Conservation (phyloP, 1,140 invertebrate genomes). For the Trinorchestia longiramus region DNA sequence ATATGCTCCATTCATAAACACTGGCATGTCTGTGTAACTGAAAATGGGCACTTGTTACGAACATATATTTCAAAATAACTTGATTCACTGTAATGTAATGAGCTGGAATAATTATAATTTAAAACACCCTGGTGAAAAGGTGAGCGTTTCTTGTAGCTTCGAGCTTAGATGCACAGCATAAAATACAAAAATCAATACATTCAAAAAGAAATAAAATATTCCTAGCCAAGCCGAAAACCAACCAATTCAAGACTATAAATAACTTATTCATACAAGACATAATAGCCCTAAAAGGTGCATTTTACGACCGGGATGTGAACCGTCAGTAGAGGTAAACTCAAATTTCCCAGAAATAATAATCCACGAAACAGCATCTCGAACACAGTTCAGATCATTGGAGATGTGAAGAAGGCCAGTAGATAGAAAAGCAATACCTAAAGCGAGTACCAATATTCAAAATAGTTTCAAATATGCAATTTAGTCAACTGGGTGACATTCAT, state of each 20-base stretch:
- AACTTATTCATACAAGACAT: not conserved
- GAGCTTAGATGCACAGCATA: not conserved
- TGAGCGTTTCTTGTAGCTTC: not conserved
- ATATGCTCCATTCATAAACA: no score
- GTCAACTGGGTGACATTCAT: not conserved
- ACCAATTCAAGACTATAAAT: not conserved
- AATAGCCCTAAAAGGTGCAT: not conserved
- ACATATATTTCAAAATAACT: no score
- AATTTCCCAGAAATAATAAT: not conserved
- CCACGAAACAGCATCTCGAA: not conserved
- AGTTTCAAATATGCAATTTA: not conserved
- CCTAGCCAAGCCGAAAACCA: not conserved
- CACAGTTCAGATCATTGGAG: not conserved
- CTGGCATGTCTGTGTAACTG: no score
- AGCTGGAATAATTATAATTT: not conserved
- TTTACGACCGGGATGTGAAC: not conserved
- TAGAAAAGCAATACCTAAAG: not conserved
- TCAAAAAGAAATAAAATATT: not conserved
- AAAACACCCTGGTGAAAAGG: not conserved
- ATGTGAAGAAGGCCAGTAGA: not conserved
- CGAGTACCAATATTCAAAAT: not conserved
- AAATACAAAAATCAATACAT: not conserved
- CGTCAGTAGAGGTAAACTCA: not conserved
- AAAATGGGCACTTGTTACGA: no score
- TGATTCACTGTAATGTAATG: not conserved